These are phyloP conservation scores for Hylaea fasciaria DNA, from an alignment of 2,888 invertebrate species.

Conservation along the genomic window DNA sequence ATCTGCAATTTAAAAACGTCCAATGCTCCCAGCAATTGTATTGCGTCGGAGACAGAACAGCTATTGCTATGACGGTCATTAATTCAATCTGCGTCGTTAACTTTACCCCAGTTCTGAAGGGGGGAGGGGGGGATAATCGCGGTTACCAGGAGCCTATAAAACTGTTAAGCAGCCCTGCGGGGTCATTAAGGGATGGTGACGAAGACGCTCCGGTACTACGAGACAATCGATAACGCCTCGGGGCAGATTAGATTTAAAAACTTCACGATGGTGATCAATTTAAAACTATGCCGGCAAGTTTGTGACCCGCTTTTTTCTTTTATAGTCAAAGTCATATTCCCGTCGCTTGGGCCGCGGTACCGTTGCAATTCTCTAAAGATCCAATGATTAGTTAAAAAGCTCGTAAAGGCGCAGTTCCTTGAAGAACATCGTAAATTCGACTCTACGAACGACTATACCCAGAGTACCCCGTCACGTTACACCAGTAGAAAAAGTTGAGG, in stretches of 20 bases:
- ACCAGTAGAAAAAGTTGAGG: neutral
- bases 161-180: constrained; percentile 17
- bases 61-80: constrained; percentile 34
- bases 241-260: neutral
- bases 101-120: constrained; percentile 12
- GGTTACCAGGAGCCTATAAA: constrained; percentile 13
- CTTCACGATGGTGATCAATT: constrained; percentile 3
- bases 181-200: constrained; percentile 18
- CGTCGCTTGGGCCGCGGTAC: neutral
- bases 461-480: too few species aligned
- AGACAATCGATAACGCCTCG: constrained; percentile 14
- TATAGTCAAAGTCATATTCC: too few species aligned
- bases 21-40: neutral
- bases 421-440: constrained; percentile 5
- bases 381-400: constrained; percentile 5
- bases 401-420: constrained; percentile 8
- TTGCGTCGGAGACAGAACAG: constrained; percentile 26
- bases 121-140: constrained; percentile 16
- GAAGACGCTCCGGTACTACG: constrained; percentile 4
- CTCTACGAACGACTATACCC: neutral
- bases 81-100: constrained; percentile 37
- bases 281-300: neutral
- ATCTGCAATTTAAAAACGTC: too few species aligned
- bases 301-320: too few species aligned
- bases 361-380: constrained; percentile 4